Evolutionary conservation across 1,140 invertebrate species (phyloP).

Genomic region (Fopius arisanus): DNA sequence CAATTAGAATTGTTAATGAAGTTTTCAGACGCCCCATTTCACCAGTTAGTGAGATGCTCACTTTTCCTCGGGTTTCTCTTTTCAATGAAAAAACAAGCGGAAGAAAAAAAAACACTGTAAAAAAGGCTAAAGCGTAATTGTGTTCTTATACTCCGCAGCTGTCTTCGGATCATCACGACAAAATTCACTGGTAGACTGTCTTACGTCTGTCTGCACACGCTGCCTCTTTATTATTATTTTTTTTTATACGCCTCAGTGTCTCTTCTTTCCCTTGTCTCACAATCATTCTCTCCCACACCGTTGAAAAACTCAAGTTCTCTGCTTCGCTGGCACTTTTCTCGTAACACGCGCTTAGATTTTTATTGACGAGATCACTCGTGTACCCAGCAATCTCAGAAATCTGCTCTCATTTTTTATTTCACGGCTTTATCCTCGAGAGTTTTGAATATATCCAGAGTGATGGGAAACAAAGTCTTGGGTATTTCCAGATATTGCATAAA

Average conservation of each 20-base stretch:
- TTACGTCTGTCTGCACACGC: background rate
- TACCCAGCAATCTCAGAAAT: background rate
- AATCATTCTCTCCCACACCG: slow-evolving; percentile 4
- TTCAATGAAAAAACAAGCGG: background rate
- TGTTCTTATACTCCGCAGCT: slow-evolving; percentile 31
- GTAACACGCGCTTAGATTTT: slow-evolving; percentile 15
- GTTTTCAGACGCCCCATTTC: slow-evolving; percentile 21
- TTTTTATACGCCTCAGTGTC: background rate
- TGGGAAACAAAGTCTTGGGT: background rate
- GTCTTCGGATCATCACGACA: slow-evolving; percentile 18
- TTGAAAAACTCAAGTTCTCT: slow-evolving; percentile 6
- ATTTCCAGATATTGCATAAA: background rate
- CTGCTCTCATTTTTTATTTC: background rate
- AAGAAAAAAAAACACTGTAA: background rate
- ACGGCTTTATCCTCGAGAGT: background rate
- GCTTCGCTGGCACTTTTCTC: slow-evolving; percentile 14
- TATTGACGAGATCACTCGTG: slow-evolving; percentile 20
- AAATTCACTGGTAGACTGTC: slow-evolving; percentile 21
- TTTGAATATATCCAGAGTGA: background rate
- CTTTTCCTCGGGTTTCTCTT: background rate
- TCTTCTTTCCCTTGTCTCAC: background rate
- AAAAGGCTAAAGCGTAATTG: slow-evolving; percentile 23
- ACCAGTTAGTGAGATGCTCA: slow-evolving; percentile 12
- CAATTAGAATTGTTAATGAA: slow-evolving; percentile 34
- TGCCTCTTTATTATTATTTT: slow-evolving; percentile 5